These are phyloP conservation scores for Panagrolaimus sp. DNA, from an alignment of 1,140 invertebrate genomes.

Conservation along the genomic window DNA sequence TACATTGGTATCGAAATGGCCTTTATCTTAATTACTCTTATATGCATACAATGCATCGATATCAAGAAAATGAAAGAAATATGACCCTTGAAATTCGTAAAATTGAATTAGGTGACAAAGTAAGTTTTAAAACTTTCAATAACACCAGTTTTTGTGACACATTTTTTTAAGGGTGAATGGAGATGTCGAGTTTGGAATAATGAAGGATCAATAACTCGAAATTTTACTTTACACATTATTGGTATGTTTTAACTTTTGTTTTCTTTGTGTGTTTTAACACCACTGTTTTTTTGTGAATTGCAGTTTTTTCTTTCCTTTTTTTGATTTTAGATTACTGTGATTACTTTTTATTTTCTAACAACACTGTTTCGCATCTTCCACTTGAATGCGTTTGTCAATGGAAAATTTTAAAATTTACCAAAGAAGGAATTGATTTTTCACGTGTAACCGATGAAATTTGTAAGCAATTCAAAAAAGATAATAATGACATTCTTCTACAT, in stretches of 20 bases:
- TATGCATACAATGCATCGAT: slow-evolving; percentile 20
- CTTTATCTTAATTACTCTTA: slow-evolving; percentile 45
- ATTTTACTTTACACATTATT: slow-evolving; percentile 56
- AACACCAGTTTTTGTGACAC: neutral
- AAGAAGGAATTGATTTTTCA: slow-evolving; percentile 8
- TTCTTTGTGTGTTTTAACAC: slow-evolving; percentile 9
- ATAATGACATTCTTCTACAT: neutral
- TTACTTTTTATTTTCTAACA: slow-evolving; percentile 43
- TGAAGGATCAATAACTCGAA: slow-evolving; percentile 45
- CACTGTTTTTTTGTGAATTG: slow-evolving; percentile 9
- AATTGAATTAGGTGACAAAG: slow-evolving; percentile 42
- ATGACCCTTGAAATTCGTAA: slow-evolving; percentile 36
- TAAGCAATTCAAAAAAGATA: slow-evolving; percentile 9
- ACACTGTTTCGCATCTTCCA: slow-evolving; percentile 33
- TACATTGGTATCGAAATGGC: slow-evolving; percentile 46
- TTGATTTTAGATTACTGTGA: slow-evolving; percentile 55
- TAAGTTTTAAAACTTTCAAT: neutral
- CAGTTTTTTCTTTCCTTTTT: slow-evolving; percentile 16
- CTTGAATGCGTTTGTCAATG: slow-evolving; percentile 46
- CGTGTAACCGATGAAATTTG: neutral
- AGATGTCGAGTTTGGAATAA: slow-evolving; percentile 55
- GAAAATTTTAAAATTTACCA: slow-evolving; percentile 16
- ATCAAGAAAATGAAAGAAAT: slow-evolving; percentile 31
- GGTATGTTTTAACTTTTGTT: slow-evolving; percentile 44
- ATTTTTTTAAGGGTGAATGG: slow-evolving; percentile 46